Evolutionary conservation across 2,113 vertebrate species (phyloP).

Genomic region (Smithornis capensis): DNA sequence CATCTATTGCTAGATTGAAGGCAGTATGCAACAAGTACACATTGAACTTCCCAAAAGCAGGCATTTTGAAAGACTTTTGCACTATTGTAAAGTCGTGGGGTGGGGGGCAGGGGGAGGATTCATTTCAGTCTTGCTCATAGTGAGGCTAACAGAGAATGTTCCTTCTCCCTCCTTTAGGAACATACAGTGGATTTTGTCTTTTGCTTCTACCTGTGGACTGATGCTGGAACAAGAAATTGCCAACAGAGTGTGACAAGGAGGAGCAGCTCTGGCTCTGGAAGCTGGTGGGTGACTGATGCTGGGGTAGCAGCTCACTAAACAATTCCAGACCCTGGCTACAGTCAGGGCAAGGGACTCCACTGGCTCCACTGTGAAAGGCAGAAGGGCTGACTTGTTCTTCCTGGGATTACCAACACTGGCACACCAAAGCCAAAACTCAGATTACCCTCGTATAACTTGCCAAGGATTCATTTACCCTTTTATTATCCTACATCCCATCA

Average conservation of each 20-base stretch:
- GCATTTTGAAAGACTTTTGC: not conserved
- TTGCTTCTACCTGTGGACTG: not conserved
- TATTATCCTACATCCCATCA: not conserved
- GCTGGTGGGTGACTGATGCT: not conserved
- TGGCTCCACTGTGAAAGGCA: not conserved
- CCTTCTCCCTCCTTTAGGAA: not conserved
- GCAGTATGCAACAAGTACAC: not conserved
- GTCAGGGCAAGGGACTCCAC: not conserved
- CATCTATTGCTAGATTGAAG: not conserved
- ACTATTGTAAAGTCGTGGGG: not conserved
- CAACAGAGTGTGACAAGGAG: not conserved
- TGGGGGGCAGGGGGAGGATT: not conserved
- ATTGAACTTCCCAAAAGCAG: not conserved
- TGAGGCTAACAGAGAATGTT: not conserved
- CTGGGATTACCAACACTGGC: not conserved
- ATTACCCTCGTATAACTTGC: not conserved
- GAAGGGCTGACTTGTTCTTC: not conserved
- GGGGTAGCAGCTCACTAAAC: not conserved
- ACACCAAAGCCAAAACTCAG: not conserved
- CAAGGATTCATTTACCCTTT: not conserved
- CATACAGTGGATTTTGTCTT: not conserved
- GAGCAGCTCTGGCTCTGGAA: not conserved
- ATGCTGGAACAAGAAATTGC: not conserved
- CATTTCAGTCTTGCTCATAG: not conserved
- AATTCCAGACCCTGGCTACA: not conserved